Conservation (phyloP, 2,888 invertebrate species). For the Prionchulus punctatus region DNA sequence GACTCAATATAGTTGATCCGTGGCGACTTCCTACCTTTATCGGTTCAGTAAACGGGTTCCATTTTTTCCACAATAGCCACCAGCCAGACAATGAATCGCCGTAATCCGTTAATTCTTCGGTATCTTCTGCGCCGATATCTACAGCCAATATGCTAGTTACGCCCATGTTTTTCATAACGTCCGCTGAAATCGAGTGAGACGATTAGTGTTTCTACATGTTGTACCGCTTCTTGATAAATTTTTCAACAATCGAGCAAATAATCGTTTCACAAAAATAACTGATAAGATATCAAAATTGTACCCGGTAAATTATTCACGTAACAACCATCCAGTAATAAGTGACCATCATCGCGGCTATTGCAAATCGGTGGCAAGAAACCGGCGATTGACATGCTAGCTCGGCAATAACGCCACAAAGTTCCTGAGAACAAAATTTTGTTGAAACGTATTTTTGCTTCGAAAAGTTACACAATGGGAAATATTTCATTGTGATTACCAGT, state of each 20-base stretch:
- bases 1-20: no score
- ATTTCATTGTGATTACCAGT: no score
- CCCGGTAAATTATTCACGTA: conserved; percentile 99
- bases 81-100: conserved; percentile 93
- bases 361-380: conserved; percentile 99
- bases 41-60: conserved; percentile 75
- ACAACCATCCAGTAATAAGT: conserved; percentile 97
- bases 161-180: conserved; percentile 76
- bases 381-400: conserved; percentile 96
- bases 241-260: no score
- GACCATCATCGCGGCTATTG: conserved; percentile 90
- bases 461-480: background rate
- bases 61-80: conserved; percentile 76
- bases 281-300: conserved; percentile 29
- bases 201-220: no score
- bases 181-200: no score
- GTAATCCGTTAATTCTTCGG: conserved; percentile 88
- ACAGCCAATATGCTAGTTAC: conserved; percentile 90
- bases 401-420: conserved; percentile 93
- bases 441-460: background rate
- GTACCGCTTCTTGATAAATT: background rate
- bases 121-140: conserved; percentile 94
- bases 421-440: no score
- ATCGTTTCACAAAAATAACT: no score
- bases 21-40: conserved; percentile 52